Base-by-base conservation (phyloP, 2,888 invertebrate species). In the Autographa gamma region DNA sequence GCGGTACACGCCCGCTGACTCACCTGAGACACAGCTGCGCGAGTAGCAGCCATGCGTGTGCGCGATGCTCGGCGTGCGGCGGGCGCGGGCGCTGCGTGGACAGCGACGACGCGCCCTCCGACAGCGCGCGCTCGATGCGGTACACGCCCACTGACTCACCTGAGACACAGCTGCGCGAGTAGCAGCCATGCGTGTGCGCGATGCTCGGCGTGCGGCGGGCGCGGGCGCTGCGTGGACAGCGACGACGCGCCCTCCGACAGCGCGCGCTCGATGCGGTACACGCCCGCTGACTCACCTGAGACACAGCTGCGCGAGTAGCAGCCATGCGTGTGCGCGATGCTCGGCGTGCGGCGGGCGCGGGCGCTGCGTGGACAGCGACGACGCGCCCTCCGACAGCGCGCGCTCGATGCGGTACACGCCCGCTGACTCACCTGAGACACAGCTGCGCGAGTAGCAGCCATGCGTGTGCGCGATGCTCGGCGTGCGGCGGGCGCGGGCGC, bases 371-470 rank as follows among this genome's bases (percentile, higher is more conserved):
- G 43, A 43, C 43, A 43, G 43, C 43, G 43, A 43, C 43, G 14
- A 14, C 11, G 43, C n/a, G n/a, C n/a, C n/a, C n/a, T n/a, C n/a
- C n/a, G n/a, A n/a, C n/a, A n/a, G n/a, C n/a, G n/a, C n/a, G n/a
- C n/a, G n/a, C n/a, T n/a, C n/a, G n/a, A n/a, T n/a, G n/a, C n/a
- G n/a, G n/a, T n/a, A n/a, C n/a, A n/a, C n/a, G n/a, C n/a, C n/a
- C n/a, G n/a, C n/a, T n/a, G n/a, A n/a, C n/a, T n/a, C 14, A 43
- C 43, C 43, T 43, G 43, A 43, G 43, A 14, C 43, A 43, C 13
- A 43, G 43, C 43, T 43, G 43, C 43, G 98, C 97, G 56, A 98
- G 93, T 56, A 98, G 96, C 61, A 98, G 95, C 98, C 98, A 99
- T 68, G 83, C 82, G 31, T 77, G 76, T 63, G 74, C 64, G 25